Conservation (phyloP, 2,888 invertebrate genomes). For the Oasisia sp. region DNA sequence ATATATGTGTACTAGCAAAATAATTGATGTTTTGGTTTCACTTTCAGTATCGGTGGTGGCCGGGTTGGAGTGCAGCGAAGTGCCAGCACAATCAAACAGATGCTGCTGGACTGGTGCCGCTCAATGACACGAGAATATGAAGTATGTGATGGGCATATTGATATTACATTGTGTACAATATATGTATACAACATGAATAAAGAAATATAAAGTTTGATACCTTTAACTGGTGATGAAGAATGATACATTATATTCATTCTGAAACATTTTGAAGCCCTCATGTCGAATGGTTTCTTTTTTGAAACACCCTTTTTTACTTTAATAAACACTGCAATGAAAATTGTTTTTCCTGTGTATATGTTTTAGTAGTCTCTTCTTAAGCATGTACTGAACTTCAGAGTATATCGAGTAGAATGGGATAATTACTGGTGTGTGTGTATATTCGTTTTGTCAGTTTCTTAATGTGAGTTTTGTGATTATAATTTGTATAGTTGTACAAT, state of each 20-base stretch:
- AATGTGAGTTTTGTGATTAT: background rate
- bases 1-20: background rate
- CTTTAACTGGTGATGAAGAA: too few species aligned
- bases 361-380: too few species aligned
- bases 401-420: too few species aligned
- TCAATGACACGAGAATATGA: constrained; percentile 97
- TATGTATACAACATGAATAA: too few species aligned
- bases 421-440: too few species aligned
- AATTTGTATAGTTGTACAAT: background rate
- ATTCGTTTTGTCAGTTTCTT: too few species aligned
- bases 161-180: too few species aligned
- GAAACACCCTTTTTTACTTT: background rate
- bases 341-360: too few species aligned
- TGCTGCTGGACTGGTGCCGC: constrained; percentile 95
- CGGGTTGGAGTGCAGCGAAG: constrained; percentile 81
- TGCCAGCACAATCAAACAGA: constrained; percentile 95
- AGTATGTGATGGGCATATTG: constrained; percentile 71
- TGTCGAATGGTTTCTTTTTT: too few species aligned
- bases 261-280: background rate
- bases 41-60: constrained; percentile 35
- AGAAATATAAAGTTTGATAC: too few species aligned
- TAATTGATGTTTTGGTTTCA: constrained; percentile 14
- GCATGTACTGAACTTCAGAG: too few species aligned
- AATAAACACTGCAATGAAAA: background rate
- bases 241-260: background rate